phyloP scores from a whole-genome alignment of 2,797 vertebrate genomes.

The Lateolabrax maculatus region DNA sequence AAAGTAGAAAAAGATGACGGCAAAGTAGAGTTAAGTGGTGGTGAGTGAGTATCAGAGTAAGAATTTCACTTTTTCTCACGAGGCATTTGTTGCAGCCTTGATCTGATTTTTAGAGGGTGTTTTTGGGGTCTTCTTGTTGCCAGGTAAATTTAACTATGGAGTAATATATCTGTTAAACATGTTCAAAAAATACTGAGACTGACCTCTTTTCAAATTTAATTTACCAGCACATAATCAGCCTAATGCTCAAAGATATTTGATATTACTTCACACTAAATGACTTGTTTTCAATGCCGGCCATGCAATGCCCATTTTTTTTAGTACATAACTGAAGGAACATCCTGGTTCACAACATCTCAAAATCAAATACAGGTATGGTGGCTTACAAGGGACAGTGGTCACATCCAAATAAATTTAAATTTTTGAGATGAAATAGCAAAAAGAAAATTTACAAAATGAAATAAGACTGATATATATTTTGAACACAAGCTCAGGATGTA shows the following conservation, averaged over 20 bases:
- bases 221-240: not conserved
- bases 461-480: not conserved
- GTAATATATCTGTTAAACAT: not conserved
- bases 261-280: not conserved
- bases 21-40: not conserved
- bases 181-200: not conserved
- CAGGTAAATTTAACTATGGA: not conserved
- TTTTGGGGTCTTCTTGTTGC: not conserved
- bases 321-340: not conserved
- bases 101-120: not conserved
- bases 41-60: not conserved
- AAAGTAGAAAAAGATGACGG: slow-evolving; percentile 23
- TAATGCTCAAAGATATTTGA: not conserved
- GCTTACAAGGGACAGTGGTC: not conserved
- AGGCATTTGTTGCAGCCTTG: slow-evolving; percentile 3
- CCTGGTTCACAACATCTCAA: not conserved
- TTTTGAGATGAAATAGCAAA: not conserved
- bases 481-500: not conserved
- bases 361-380: not conserved
- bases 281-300: slow-evolving; percentile 1
- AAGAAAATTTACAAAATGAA: not conserved
- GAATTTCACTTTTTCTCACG: slow-evolving; percentile 26
- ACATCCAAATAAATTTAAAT: not conserved
- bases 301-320: not conserved
- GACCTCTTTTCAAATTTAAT: not conserved